A percentile compares a stretch with the other conserved stretches of the same genome.
phyloP scores from a whole-genome alignment of 2,797 vertebrate genomes.

The Cirrhinus mrigala region DNA sequence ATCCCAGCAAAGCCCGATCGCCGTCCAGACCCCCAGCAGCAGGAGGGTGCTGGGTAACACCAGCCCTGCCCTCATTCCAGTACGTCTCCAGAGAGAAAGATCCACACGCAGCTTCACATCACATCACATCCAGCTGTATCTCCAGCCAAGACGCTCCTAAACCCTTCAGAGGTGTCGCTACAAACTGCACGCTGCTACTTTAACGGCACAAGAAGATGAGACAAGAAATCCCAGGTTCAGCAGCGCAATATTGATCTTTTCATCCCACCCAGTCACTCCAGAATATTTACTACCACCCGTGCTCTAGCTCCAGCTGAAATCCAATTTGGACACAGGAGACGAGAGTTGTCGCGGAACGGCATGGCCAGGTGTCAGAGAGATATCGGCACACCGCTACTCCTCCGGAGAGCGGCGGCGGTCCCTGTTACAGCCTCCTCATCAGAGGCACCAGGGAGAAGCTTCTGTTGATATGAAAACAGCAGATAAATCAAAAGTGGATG shows the following conservation, averaged over 20 bases:
- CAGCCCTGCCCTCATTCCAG: constrained; percentile 81
- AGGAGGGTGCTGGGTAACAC: constrained; percentile 82
- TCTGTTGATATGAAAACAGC: constrained; percentile 73
- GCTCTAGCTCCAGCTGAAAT: constrained; percentile 53
- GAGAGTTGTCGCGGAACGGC: constrained; percentile 47
- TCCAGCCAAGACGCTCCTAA: constrained; percentile 54
- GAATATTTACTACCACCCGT: constrained; percentile 63
- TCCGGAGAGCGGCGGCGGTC: constrained; percentile 61
- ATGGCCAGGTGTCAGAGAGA: constrained; percentile 55
- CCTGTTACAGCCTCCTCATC: constrained; percentile 59
- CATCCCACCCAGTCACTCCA: constrained; percentile 51
- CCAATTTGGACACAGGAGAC: constrained; percentile 29
- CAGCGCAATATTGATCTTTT: constrained; percentile 64
- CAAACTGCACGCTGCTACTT: constrained; percentile 60
- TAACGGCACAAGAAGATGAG: constrained; percentile 52
- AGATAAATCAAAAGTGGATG: constrained; percentile 75
- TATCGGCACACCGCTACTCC: constrained; percentile 66
- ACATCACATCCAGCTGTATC: constrained; percentile 49
- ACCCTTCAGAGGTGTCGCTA: constrained; percentile 54
- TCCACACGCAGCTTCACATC: constrained; percentile 52
- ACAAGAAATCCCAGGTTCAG: constrained; percentile 59
- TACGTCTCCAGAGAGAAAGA: constrained; percentile 64
- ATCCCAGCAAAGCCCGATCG: constrained; percentile 39
- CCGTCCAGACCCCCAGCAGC: constrained; percentile 77
- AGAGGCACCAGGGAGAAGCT: constrained; percentile 64